These are phyloP conservation scores for Busseola fusca DNA, from an alignment of 2,888 invertebrate genomes.

Conservation along the genomic window DNA sequence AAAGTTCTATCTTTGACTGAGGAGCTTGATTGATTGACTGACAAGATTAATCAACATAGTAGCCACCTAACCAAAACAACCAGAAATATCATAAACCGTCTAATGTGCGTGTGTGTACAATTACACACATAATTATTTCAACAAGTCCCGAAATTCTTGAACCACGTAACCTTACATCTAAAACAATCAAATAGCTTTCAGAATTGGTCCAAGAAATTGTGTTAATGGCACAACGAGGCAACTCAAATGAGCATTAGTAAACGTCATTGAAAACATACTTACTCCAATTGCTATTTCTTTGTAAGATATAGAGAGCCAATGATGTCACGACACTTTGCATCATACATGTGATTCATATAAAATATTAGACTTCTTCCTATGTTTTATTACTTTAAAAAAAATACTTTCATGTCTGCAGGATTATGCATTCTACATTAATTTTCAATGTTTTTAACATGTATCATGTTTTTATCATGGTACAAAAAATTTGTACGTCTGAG, in stretches of 20 bases:
- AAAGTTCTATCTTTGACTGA: neutral
- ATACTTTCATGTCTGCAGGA: slow-evolving; percentile 32
- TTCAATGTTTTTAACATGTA: neutral
- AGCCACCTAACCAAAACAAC: neutral
- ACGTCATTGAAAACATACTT: slow-evolving; percentile 49
- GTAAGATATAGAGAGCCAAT: slow-evolving; percentile 34
- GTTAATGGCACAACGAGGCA: slow-evolving; percentile 53
- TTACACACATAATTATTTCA: slow-evolving; percentile 1
- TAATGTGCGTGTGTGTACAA: no score
- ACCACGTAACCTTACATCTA: slow-evolving; percentile 1
- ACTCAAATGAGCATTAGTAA: slow-evolving; percentile 47
- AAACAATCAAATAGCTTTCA: slow-evolving; percentile 41
- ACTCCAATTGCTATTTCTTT: slow-evolving; percentile 46
- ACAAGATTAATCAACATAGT: neutral
- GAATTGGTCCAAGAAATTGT: slow-evolving; percentile 53
- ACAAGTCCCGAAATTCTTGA: slow-evolving; percentile 1
- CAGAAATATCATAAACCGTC: neutral
- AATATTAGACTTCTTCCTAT: slow-evolving; percentile 18
- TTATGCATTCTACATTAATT: slow-evolving; percentile 29
- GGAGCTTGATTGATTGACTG: neutral
- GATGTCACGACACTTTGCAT: slow-evolving; percentile 51
- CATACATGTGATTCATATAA: slow-evolving; percentile 49
- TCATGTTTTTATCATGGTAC: no score
- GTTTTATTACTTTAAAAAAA: slow-evolving; percentile 24
- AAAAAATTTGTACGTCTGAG: neutral